phyloP scores from a whole-genome alignment of 2,888 invertebrate genomes.

The Calliscelio sp. region DNA sequence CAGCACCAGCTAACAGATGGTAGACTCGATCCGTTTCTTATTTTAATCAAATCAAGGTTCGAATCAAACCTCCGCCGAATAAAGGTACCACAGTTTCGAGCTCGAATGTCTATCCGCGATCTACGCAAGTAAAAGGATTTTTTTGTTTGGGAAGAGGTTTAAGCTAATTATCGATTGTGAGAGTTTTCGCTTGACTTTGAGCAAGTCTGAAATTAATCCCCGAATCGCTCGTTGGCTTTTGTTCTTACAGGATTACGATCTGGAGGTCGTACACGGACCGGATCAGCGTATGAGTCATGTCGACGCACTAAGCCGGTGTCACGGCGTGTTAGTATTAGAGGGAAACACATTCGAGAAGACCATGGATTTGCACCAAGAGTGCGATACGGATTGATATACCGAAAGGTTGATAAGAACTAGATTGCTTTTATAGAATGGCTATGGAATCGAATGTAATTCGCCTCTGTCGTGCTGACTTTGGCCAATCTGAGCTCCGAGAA shows the following conservation, averaged over 20 bases:
- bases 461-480: conserved; percentile 59
- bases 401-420: conserved; percentile 55
- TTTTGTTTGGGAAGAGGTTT: background rate
- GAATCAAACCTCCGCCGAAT: background rate
- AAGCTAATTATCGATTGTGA: conserved; percentile 77
- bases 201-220: conserved; percentile 77
- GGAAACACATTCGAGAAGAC: conserved; percentile 58
- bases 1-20: too few relatives aligned
- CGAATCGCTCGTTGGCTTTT: conserved; percentile 78
- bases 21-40: too few relatives aligned
- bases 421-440: conserved; percentile 56
- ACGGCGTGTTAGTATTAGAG: conserved; percentile 49
- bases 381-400: conserved; percentile 71
- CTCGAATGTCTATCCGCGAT: background rate
- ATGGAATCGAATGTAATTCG: conserved; percentile 59
- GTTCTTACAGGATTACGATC: conserved; percentile 72
- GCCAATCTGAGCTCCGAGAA: conserved; percentile 65
- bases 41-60: too few relatives aligned
- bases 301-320: conserved; percentile 64
- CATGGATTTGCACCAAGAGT: background rate
- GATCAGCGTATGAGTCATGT: conserved; percentile 56
- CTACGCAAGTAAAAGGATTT: background rate
- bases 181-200: conserved; percentile 75
- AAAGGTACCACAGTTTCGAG: background rate
- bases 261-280: background rate